Base-by-base conservation (phyloP, 2,113 vertebrate species). In the Oncorhynchus nerka region DNA sequence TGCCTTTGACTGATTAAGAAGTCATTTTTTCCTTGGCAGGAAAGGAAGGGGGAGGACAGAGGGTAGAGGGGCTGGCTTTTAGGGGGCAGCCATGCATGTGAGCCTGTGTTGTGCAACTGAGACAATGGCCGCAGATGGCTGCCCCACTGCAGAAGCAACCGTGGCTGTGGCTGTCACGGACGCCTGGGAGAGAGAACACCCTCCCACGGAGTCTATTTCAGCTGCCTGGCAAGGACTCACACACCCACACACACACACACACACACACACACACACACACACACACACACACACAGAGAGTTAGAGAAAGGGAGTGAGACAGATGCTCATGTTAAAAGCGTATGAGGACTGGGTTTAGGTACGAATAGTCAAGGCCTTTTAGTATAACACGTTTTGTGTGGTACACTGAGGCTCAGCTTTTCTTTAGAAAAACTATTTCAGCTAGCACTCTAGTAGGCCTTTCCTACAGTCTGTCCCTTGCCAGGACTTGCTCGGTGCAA, bases 91-190 rank as follows among this genome's bases (percentile, higher is more conserved):
- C 90, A 87, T 89, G 89, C 89, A 73, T 92, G 88, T 75, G 73
- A 76, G 85, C 75, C 81, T 76, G 87, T 84, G 88, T 80, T 86
- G 83, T 84, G 86, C 84, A 86, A 87, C 81, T 9, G 71, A 90
- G 87, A 93, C 91, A 93, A 92, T 90, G 82, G 89, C 86, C 91
- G 90, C 92, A 93, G 93, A 93, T 93, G 93, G 91, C 84, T 69
- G 85, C 86, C 86, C 86, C 51, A 69, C 87, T 90, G 91, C 91
- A 93, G 91, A 93, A 91, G 90, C 89, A 88, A 84, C 79, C 78
- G 68, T 84, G 83, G 86, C 84, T 89, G 90, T 90, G 90, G 91
- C 89, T 85, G 91, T 90, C 89, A 91, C 89, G 84, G 88, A 91
- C 89, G 88, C 88, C 83, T 88, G 84, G 75, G 81, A 81, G 84